Evolutionary conservation across 53 echinoderm and acorn worm genomes (phyloP).

Genomic region (Paracentrotus lividus): DNA sequence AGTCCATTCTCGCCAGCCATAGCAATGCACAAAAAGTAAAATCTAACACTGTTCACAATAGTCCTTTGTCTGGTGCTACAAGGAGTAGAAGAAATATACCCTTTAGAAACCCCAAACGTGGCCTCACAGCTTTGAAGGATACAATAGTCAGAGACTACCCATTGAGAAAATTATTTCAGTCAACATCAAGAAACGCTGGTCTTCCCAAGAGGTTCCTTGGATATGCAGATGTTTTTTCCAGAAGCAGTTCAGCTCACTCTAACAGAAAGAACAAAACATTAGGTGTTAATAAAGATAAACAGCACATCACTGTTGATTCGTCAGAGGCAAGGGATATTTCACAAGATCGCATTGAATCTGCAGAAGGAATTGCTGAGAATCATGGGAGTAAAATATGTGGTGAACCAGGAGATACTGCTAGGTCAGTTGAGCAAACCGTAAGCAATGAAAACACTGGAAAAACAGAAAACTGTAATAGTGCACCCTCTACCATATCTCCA

Average conservation of each 20-base stretch:
- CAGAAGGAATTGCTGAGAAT: neutral
- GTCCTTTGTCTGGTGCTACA: neutral
- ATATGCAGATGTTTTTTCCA: neutral
- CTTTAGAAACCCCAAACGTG: neutral
- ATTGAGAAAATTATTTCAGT: constrained; percentile 24
- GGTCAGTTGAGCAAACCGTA: neutral
- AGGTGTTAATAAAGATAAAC: neutral
- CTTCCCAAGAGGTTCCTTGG: neutral
- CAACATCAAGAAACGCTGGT: neutral
- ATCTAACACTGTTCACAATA: neutral
- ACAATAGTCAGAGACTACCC: constrained; percentile 15
- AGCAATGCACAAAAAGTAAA: neutral
- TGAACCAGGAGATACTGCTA: neutral
- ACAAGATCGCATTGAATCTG: neutral
- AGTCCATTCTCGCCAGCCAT: neutral
- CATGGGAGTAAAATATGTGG: too few species aligned
- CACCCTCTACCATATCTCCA: neutral
- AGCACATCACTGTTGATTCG: too few species aligned
- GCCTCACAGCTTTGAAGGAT: neutral
- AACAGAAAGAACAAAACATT: neutral
- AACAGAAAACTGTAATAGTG: neutral
- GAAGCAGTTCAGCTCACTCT: neutral
- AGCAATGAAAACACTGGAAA: neutral
- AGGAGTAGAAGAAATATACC: neutral
- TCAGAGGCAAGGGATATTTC: neutral